Conservation (phyloP, 2,113 vertebrate species). For the Tenrec ecaudatus region DNA sequence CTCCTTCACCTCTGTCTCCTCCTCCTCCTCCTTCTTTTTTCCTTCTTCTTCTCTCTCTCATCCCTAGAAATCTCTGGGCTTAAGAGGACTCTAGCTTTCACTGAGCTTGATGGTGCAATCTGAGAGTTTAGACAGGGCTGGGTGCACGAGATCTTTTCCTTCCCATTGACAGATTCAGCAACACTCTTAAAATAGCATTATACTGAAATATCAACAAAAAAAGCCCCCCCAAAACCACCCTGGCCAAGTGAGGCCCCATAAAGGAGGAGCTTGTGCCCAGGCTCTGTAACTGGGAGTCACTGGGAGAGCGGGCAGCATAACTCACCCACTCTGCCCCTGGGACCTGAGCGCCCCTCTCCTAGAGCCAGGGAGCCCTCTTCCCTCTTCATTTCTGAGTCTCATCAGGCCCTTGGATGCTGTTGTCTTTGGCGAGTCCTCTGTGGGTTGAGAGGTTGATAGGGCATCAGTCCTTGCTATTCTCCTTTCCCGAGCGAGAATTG, state of each 20-base stretch:
- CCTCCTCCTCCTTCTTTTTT: no score
- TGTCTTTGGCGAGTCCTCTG: neutral
- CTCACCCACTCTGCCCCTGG: neutral
- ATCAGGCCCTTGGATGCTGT: neutral
- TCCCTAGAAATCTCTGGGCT: neutral
- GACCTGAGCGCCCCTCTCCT: neutral
- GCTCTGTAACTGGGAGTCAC: neutral
- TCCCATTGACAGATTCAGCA: neutral
- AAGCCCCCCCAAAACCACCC: neutral
- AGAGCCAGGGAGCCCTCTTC: neutral
- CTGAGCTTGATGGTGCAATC: neutral
- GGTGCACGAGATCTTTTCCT: neutral
- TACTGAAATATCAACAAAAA: no score
- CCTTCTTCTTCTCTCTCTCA: neutral
- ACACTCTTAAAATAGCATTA: neutral
- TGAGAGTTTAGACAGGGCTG: accelerated
- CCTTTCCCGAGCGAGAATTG: neutral
- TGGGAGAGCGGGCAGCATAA: neutral
- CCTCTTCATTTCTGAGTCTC: neutral
- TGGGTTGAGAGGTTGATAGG: neutral
- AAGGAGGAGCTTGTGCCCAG: neutral
- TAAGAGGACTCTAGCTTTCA: neutral
- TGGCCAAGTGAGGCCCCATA: neutral
- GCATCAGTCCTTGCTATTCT: neutral
- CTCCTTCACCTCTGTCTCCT: no score